Percentiles rank a stretch among this genome's conserved stretches.
phyloP scores from a whole-genome alignment of 2,888 invertebrate species.

The Phasia obesa region DNA sequence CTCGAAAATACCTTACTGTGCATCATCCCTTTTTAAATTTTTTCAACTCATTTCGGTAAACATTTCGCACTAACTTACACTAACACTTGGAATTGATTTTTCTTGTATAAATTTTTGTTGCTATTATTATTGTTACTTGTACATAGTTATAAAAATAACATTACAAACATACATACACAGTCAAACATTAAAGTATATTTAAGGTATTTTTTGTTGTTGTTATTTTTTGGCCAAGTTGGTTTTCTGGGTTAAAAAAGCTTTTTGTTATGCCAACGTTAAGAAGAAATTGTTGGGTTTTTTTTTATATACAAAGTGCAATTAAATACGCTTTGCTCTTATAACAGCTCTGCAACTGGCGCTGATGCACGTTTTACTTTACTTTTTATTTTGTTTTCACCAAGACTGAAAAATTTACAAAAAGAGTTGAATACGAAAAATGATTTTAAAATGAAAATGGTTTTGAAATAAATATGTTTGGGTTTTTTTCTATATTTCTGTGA shows the following conservation, averaged over 20 bases:
- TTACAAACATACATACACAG: not conserved
- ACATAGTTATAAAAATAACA: not conserved
- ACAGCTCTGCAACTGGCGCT: not conserved
- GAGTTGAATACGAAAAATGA: slow-evolving; percentile 63
- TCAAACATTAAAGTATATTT: slow-evolving; percentile 6
- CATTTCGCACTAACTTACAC: not conserved
- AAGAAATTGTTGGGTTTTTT: slow-evolving; percentile 43
- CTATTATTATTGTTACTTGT: slow-evolving; percentile 10
- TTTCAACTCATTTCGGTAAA: too few species aligned
- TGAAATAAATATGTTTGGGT: slow-evolving; percentile 58
- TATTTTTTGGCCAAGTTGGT: slow-evolving; percentile 60
- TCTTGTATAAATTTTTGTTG: slow-evolving; percentile 28
- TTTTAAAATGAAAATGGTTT: slow-evolving; percentile 66
- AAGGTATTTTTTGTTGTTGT: not conserved
- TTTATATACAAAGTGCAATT: slow-evolving; percentile 51
- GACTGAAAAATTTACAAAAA: not conserved
- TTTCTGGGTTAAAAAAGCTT: slow-evolving; percentile 54
- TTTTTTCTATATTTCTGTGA: slow-evolving; percentile 49
- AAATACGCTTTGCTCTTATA: slow-evolving; percentile 55
- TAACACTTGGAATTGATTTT: slow-evolving; percentile 49
- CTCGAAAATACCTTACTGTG: too few species aligned
- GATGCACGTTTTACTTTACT: not conserved
- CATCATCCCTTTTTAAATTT: too few species aligned
- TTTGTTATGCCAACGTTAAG: slow-evolving; percentile 44
- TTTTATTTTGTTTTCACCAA: not conserved